A percentile compares a stretch with the other conserved stretches of the same genome.
phyloP scores from a whole-genome alignment of 2,113 vertebrate genomes.

The Otus sunia region DNA sequence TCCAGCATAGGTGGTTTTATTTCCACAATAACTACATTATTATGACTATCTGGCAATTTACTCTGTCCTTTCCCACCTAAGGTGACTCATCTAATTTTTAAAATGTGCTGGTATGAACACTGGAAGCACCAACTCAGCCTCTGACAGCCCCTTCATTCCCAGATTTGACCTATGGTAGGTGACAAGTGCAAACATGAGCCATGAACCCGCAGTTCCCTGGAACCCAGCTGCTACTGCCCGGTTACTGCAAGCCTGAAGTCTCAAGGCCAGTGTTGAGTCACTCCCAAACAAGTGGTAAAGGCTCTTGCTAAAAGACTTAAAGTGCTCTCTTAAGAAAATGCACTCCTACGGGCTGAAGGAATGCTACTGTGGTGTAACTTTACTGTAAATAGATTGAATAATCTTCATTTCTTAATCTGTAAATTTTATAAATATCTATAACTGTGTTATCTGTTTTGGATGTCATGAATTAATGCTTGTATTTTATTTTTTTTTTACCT shows the following conservation, averaged over 20 bases:
- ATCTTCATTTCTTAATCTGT: not conserved
- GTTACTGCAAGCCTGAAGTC: not conserved
- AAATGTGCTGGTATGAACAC: not conserved
- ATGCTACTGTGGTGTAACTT: not conserved
- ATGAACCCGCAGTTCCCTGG: not conserved
- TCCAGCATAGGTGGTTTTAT: not conserved
- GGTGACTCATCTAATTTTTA: not conserved
- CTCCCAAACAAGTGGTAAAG: rapidly evolving
- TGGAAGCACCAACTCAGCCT: not conserved
- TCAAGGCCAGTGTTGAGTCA: not conserved
- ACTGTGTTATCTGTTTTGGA: not conserved
- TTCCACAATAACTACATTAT: not conserved
- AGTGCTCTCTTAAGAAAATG: not conserved
- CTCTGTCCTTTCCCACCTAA: not conserved
- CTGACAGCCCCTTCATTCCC: not conserved
- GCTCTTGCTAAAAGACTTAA: not conserved
- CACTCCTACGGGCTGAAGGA: not conserved
- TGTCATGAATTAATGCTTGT: not conserved
- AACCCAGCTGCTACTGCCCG: not conserved
- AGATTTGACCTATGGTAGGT: not conserved
- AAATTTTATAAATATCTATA: not conserved
- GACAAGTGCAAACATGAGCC: not conserved
- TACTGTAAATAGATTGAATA: not conserved
- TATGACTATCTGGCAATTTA: not conserved
- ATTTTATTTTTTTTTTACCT: not conserved